Base-by-base conservation (phyloP, 2,797 vertebrate species). In the Parambassis ranga region DNA sequence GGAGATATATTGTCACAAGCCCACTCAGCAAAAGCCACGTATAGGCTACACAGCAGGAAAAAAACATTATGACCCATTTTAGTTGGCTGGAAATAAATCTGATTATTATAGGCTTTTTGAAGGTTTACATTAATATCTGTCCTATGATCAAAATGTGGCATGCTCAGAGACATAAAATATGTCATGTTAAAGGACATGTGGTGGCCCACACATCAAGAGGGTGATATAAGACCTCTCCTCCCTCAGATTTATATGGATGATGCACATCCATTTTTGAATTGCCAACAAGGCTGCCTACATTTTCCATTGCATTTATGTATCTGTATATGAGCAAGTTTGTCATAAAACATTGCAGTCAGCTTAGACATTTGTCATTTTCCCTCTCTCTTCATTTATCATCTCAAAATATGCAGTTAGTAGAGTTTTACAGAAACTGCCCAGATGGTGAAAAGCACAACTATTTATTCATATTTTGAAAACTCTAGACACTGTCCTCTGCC, bases 11-110 rank as follows among this genome's bases (percentile, higher is more conserved):
- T 55, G 50, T 59, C 36, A 49, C 39, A 60, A 42, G 57, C 33
- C 31, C 31, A 43, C 52, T 75, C 66, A 71, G 70, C 78, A 80
- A 65, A 81, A 79, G 26, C 49, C 18, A 55, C 58, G 32, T 56
- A 31, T 15, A 55, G n/a, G n/a, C n/a, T 4, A 41, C n/a, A 28
- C 23, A 49, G 41, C 22, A 58, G 10, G n/a, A n/a, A 49, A 55
- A 55, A 52, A 30, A 2, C 36, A 32, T 10, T 4, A 2, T 64
- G 68, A 74, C 46, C 61, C 38, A 76, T 71, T 79, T 82, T 46
- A 22, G 10, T 55, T 61, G n/a, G n/a, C 26, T 14, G 28, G 48
- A n/a, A 42, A 52, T 19, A 44, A 3, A 49, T 68, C 50, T 46
- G 22, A 55, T 7, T 2, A 30, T n/a, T 13, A 33, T 42, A 11